phyloP scores from a whole-genome alignment of 2,888 invertebrate genomes.

The Bombyx huttoni region DNA sequence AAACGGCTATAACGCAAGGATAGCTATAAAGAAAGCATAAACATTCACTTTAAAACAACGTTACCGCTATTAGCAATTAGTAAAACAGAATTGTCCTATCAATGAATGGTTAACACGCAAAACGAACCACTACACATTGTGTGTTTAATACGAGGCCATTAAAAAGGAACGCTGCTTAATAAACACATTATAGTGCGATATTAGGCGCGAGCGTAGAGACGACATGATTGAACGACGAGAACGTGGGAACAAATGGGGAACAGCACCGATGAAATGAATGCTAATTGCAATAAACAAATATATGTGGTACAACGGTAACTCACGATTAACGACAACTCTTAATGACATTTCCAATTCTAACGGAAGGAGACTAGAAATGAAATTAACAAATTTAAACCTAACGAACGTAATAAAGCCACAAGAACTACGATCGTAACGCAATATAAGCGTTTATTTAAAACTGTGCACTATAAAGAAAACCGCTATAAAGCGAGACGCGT shows the following conservation, averaged over 20 bases:
- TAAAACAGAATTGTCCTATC: slow-evolving; percentile 32
- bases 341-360: slow-evolving; percentile 4
- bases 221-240: slow-evolving; percentile 54
- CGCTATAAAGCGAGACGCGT: slow-evolving; percentile 38
- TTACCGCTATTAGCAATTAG: slow-evolving; percentile 13
- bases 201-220: slow-evolving; percentile 56
- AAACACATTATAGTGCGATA: slow-evolving; percentile 66
- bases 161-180: slow-evolving; percentile 61
- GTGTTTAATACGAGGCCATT: slow-evolving; percentile 61
- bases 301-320: background rate
- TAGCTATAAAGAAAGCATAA: too few species aligned
- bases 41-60: background rate
- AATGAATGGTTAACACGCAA: slow-evolving; percentile 43
- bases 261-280: slow-evolving; percentile 35
- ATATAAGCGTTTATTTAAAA: slow-evolving; percentile 33
- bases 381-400: slow-evolving; percentile 30
- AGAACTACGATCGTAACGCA: slow-evolving; percentile 23
- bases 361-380: slow-evolving; percentile 24
- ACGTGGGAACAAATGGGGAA: slow-evolving; percentile 59
- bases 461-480: slow-evolving; percentile 38
- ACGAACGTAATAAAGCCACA: slow-evolving; percentile 36
- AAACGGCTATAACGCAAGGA: too few species aligned
- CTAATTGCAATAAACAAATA: slow-evolving; percentile 16
- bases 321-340: background rate
- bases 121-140: slow-evolving; percentile 55